phyloP scores from a whole-genome alignment of 2,888 invertebrate species.

The Plebejus melissa region DNA sequence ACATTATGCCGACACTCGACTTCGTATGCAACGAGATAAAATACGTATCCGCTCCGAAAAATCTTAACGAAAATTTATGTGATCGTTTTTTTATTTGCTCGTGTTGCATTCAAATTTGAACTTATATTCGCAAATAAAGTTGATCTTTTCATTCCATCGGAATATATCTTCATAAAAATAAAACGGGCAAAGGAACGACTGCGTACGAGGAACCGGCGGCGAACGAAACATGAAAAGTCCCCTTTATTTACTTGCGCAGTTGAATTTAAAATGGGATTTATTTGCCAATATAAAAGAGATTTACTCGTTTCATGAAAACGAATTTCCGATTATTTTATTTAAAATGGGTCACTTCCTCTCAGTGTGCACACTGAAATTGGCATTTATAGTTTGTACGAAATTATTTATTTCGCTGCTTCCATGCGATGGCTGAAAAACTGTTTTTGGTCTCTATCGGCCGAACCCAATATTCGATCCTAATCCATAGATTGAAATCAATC shows the following conservation, averaged over 20 bases:
- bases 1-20: neutral
- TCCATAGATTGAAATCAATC: neutral
- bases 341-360: constrained; percentile 27
- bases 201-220: constrained; percentile 46
- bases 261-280: constrained; percentile 68
- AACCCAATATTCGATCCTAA: neutral
- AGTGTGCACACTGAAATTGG: constrained; percentile 12
- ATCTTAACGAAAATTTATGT: constrained; percentile 25
- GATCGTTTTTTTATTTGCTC: constrained; percentile 26
- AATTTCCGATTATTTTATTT: constrained; percentile 35
- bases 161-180: constrained; percentile 68
- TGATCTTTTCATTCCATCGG: constrained; percentile 29
- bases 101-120: constrained; percentile 26
- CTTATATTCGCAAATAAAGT: constrained; percentile 27
- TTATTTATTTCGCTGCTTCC: neutral
- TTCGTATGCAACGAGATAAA: neutral
- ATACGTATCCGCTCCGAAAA: constrained; percentile 1
- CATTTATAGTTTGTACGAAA: constrained; percentile 23
- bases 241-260: constrained; percentile 61
- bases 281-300: constrained; percentile 59
- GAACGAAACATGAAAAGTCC: constrained; percentile 60
- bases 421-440: neutral
- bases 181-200: constrained; percentile 55
- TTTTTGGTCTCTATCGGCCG: neutral
- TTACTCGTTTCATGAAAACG: constrained; percentile 45